Conservation (phyloP, 2,888 invertebrate species). For the Neocrepidodera transversa region DNA sequence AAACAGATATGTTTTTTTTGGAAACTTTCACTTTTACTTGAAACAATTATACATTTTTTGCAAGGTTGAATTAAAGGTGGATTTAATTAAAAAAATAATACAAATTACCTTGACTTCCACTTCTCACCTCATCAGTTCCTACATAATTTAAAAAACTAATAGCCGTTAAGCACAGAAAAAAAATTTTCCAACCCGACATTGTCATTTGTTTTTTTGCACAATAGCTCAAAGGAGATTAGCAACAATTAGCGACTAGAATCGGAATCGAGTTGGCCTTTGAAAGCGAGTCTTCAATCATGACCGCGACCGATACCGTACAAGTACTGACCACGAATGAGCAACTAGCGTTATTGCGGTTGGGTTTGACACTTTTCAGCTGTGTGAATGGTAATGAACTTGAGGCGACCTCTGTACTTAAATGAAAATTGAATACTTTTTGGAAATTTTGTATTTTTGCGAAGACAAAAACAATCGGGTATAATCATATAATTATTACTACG, state of each 20-base stretch:
- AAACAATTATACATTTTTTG: too few species aligned
- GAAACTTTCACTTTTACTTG: too few species aligned
- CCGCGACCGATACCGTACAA: not conserved
- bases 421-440: too few species aligned
- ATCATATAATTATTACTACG: too few species aligned
- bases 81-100: too few species aligned
- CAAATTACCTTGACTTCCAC: conserved; percentile 12
- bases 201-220: not conserved
- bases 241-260: not conserved
- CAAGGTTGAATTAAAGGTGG: too few species aligned
- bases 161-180: conserved; percentile 9
- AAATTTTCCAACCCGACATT: conserved; percentile 6
- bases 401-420: not conserved
- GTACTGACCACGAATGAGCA: not conserved
- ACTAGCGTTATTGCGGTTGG: not conserved
- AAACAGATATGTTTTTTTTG: too few species aligned
- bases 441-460: too few species aligned
- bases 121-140: conserved; percentile 1
- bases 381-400: not conserved
- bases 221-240: not conserved
- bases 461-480: too few species aligned
- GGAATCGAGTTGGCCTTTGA: not conserved
- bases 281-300: conserved; percentile 5
- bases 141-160: not conserved
- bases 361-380: not conserved